phyloP scores from a whole-genome alignment of 2,797 vertebrate species.

The Rhinichthys osculus region DNA sequence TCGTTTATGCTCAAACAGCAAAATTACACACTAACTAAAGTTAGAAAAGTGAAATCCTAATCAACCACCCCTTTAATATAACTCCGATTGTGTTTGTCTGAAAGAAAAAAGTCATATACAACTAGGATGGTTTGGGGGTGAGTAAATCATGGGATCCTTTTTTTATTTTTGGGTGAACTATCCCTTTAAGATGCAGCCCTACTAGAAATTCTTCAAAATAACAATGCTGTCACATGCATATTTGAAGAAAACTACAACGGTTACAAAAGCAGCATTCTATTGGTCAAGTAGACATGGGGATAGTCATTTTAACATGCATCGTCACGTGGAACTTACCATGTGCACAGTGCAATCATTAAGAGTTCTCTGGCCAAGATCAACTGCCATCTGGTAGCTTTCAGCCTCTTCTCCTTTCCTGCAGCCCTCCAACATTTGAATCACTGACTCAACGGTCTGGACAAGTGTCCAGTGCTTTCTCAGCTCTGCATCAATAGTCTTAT shows the following conservation, averaged over 20 bases:
- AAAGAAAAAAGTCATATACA: too few species aligned
- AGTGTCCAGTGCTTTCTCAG: conserved; percentile 78
- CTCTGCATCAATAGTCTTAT: conserved; percentile 74
- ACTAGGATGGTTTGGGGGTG: too few species aligned
- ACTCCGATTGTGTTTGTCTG: too few species aligned
- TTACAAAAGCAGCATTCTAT: background rate
- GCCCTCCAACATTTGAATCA: conserved; percentile 74
- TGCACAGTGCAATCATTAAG: conserved; percentile 73
- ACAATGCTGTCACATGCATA: background rate
- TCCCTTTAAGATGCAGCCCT: background rate
- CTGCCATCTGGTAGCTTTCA: conserved; percentile 67
- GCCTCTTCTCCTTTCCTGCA: conserved; percentile 58
- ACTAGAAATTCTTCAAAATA: background rate
- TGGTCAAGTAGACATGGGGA: background rate
- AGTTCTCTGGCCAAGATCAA: conserved; percentile 68
- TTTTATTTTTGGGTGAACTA: too few species aligned
- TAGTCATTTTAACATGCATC: background rate
- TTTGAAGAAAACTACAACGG: background rate
- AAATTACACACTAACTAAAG: too few species aligned
- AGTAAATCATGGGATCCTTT: too few species aligned
- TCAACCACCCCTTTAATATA: too few species aligned
- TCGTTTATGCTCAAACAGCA: too few species aligned
- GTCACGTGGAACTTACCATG: conserved; percentile 68
- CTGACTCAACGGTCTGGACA: conserved; percentile 79
- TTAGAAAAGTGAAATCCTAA: too few species aligned